These are phyloP conservation scores for Oopsacas minuta DNA, from an alignment of 37 sponge, comb jelly and placozoan species.

Conservation along the genomic window DNA sequence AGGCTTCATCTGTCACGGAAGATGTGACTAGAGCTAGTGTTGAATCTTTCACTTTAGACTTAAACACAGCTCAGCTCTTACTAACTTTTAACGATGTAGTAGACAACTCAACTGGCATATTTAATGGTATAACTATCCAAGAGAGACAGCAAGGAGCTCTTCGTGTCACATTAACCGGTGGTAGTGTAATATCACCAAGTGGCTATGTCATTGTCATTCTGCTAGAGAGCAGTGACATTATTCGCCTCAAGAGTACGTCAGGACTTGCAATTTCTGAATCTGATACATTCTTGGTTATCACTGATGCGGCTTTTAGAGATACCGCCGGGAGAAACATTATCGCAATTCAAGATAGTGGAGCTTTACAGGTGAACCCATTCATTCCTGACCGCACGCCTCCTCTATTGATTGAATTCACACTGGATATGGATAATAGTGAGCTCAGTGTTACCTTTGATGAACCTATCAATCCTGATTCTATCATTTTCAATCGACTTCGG, in stretches of 20 bases:
- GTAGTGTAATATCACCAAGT: conserved; percentile 4
- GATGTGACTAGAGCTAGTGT: conserved; percentile 48
- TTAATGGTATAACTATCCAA: conserved; percentile 60
- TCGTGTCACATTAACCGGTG: not conserved
- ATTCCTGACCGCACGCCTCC: conserved; percentile 49
- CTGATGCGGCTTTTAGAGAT: conserved; percentile 30
- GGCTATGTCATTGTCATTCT: conserved; percentile 35
- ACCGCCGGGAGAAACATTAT: conserved; percentile 41
- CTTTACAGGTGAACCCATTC: conserved; percentile 26
- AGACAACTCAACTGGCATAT: conserved; percentile 50
- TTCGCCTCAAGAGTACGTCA: conserved; percentile 38
- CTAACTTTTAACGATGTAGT: conserved; percentile 56
- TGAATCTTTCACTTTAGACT: conserved; percentile 31
- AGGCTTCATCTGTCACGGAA: not conserved
- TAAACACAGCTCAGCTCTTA: conserved; percentile 40
- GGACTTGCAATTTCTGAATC: conserved; percentile 29
- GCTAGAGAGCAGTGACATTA: conserved; percentile 28
- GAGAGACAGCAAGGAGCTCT: conserved; percentile 10
- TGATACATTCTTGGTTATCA: conserved; percentile 53
- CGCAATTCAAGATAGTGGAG: conserved; percentile 25
- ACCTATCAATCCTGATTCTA: conserved; percentile 35
- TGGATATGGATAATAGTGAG: conserved; percentile 52
- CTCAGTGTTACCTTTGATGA: conserved; percentile 63
- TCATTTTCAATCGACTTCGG: conserved; percentile 20
- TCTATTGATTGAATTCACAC: conserved; percentile 35